A percentile compares a stretch with the other conserved stretches of the same genome.
Evolutionary conservation across 2,888 invertebrate genomes (phyloP).

Genomic region (Pachydiplax longipennis): DNA sequence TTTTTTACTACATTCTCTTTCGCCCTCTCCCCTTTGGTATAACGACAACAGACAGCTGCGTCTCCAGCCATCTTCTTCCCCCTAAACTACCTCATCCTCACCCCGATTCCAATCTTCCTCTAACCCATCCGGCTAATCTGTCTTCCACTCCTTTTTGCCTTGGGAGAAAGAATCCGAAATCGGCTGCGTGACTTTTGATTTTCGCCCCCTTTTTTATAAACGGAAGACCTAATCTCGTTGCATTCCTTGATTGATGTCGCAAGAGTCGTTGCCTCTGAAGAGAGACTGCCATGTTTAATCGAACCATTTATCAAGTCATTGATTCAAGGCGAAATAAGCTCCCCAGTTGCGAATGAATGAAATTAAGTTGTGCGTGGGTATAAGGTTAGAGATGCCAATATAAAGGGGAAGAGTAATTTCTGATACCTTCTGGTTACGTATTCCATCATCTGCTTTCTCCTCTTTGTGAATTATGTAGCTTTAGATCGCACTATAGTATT

Average conservation of each 20-base stretch:
- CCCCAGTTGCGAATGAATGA: too few species aligned
- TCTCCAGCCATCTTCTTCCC: not conserved
- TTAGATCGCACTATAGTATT: too few species aligned
- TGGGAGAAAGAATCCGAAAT: not conserved
- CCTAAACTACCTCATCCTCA: not conserved
- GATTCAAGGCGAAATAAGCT: too few species aligned
- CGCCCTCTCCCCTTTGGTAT: not conserved
- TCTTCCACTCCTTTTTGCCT: conserved; percentile 16
- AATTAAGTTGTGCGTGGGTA: too few species aligned
- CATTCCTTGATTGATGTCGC: not conserved
- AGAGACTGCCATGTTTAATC: too few species aligned
- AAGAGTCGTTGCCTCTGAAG: too few species aligned
- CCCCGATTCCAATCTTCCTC: not conserved
- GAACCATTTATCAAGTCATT: too few species aligned
- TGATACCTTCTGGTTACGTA: too few species aligned
- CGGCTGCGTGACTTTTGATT: not conserved
- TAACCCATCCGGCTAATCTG: conserved; percentile 2
- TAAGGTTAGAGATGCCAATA: too few species aligned
- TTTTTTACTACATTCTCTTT: not conserved
- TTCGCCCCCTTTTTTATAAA: not conserved
- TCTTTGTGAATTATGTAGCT: too few species aligned
- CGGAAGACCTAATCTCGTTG: not conserved
- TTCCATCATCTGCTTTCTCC: too few species aligned
- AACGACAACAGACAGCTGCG: conserved; percentile 43
- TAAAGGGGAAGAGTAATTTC: too few species aligned